These are phyloP conservation scores for Nymphalis urticae DNA, from an alignment of 2,888 invertebrate genomes.

Conservation along the genomic window DNA sequence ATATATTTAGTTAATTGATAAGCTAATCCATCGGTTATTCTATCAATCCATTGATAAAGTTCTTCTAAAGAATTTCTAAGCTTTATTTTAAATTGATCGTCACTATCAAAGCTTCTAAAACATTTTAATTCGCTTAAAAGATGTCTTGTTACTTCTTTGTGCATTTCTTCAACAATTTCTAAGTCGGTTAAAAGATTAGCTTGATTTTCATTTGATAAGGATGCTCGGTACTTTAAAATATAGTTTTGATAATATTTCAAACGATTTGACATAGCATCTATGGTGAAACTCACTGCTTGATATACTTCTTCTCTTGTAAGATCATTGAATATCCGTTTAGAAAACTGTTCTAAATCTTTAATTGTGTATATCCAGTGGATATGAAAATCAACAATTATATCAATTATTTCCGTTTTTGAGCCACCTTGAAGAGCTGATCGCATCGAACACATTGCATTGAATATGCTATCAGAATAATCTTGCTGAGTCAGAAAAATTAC, in stretches of 20 bases:
- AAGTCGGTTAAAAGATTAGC: constrained; percentile 58
- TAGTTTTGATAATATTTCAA: constrained; percentile 63
- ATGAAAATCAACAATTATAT: constrained; percentile 66
- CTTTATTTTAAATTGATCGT: constrained; percentile 56
- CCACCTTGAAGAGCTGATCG: constrained; percentile 50
- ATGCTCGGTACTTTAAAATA: constrained; percentile 53
- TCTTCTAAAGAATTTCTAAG: constrained; percentile 53
- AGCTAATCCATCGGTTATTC: constrained; percentile 63
- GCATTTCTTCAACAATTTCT: constrained; percentile 74
- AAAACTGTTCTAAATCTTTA: constrained; percentile 61
- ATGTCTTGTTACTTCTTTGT: constrained; percentile 53
- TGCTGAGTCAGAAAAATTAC: constrained; percentile 64
- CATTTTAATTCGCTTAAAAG: constrained; percentile 61
- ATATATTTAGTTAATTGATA: constrained; percentile 57
- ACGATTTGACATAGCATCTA: constrained; percentile 60
- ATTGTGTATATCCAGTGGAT: constrained; percentile 67
- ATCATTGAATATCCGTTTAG: constrained; percentile 46
- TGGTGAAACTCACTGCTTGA: constrained; percentile 62
- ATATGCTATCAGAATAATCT: constrained; percentile 65
- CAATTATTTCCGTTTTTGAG: constrained; percentile 51
- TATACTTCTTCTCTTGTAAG: constrained; percentile 56
- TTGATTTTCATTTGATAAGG: constrained; percentile 52
- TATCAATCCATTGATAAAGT: constrained; percentile 66
- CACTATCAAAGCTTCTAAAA: constrained; percentile 51
- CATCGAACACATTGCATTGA: constrained; percentile 61